Evolutionary conservation across 2,113 vertebrate species (phyloP), one percentile per base, ranked within the genome.

Genomic region (Plecotus auritus): DNA sequence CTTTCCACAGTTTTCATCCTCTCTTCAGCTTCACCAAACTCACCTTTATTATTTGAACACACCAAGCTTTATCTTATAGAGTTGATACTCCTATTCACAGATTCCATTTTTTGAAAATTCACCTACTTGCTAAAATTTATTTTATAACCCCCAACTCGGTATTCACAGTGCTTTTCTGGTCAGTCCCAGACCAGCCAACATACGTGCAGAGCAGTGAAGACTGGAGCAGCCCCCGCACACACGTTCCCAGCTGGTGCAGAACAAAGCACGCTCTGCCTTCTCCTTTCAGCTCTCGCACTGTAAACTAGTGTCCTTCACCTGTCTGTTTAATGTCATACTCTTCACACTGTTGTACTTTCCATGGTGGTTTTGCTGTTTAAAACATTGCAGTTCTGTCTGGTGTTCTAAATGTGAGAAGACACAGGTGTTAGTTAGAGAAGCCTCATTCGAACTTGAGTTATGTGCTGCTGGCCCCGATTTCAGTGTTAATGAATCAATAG

Each of bases 21-120:
- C 49, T 22, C 56, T 81, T 85, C 17, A 64, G 14, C 73, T 64
- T 91, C 80, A 91, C 83, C 90, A 91, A 56, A 56, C 17, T 80
- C 82, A 94, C 17, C 59, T 91, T 91, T 88, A 64, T 91, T 69
- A n/a, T 81, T 82, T 90, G 26, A 89, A 26, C 17, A 59, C 10
- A 72, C 20, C 74, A 89, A 28, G n/a, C 42, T 70, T 88, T 70
- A 83, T 64, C 59, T 49, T 69, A 54, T 67, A 66, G 3, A 35
- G n/a, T 49, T 7, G 12, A 20, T 56, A 30, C 13, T 88, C 70
- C 45, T 85, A 26, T 32, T 73, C 54, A 85, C 30, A 35, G 59
- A 42, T 73, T 87, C 49, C 54, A 74, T 69, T 61, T 69, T 82
- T 64, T 66, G 23, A 72, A 49, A 77, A 90, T 86, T 96, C 18